Evolutionary conservation across 2,888 invertebrate species (phyloP), one percentile per base, ranked within the genome.

Genomic region (Zelleria hepariella): DNA sequence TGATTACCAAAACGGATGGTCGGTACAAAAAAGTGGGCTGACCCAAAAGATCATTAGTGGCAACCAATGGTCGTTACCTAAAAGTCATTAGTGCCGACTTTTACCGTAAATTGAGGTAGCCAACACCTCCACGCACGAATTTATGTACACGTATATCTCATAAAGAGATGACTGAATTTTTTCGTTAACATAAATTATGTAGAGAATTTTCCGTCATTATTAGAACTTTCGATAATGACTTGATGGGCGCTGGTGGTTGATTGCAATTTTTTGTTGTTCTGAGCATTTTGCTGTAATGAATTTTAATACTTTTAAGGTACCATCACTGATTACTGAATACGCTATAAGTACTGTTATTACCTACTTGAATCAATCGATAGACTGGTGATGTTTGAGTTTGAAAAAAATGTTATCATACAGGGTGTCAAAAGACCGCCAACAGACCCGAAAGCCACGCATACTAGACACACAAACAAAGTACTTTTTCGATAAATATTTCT

Each of bases 11-110:
- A 84, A 81, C 80, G 76, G 79, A 86, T 80, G 77, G 77, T 71
- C 72, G 71, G 78, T 80, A 42, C 32, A 82, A 85, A 85, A 83
- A 85, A 86, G 86, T 85, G 85, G 88, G 87, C 70, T 68, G 87
- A 77, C 68, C 83, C 79, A 71, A 62, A 68, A 67, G 72, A 78
- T 85, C 86, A 86, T 87, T 87, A 88, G 86, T 77, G 73, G 64
- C 77, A 77, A 75, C 88, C 88, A 87, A 88, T 88, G 86, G 85
- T 84, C 82, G 86, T 81, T 85, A 86, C 87, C 82, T 76, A 83
- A 86, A 88, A 85, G 80, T 86, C 88, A 86, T 88, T 88, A 88
- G 80, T 77, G 72, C 78, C 77, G 80, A 85, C 84, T 87, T 87
- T 86, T 85, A 85, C 86, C 68, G 80, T 80, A 84, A 83, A 81